Conservation (phyloP, 2,113 vertebrate genomes). For the Rhombomys opimus region DNA sequence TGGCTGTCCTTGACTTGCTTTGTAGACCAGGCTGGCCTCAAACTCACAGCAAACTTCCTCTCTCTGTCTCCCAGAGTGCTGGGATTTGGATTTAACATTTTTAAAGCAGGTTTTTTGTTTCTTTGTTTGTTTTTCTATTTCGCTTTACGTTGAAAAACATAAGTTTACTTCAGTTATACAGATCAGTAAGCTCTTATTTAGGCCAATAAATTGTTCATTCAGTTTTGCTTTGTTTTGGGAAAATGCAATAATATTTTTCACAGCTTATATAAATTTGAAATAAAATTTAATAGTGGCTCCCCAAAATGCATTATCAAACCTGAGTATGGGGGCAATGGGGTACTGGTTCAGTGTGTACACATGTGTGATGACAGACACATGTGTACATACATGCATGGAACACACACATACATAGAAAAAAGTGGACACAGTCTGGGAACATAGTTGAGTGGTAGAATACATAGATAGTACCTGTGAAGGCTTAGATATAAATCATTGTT, state of each 20-base stretch:
- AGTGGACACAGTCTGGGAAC: background rate
- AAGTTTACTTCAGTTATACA: slow-evolving; percentile 71
- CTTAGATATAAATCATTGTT: background rate
- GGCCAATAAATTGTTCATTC: slow-evolving; percentile 62
- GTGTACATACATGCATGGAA: background rate
- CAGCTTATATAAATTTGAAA: background rate
- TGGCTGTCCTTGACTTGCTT: too few species aligned
- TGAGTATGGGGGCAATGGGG: background rate
- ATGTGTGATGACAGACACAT: background rate
- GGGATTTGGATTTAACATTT: slow-evolving; percentile 59
- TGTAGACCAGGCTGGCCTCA: too few species aligned
- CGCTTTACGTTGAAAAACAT: slow-evolving; percentile 73
- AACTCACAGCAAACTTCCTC: too few species aligned
- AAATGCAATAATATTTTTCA: background rate
- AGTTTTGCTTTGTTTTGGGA: background rate
- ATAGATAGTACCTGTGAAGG: background rate
- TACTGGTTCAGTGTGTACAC: background rate
- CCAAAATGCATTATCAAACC: background rate
- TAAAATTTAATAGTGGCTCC: background rate
- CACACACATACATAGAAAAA: background rate
- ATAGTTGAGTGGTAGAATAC: background rate
- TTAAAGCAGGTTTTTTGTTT: slow-evolving; percentile 22
- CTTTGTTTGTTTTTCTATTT: slow-evolving; percentile 60
- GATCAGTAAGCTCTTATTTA: slow-evolving; percentile 76
- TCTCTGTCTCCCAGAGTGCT: too few species aligned